Evolutionary conservation across 1,140 invertebrate species (phyloP), one percentile per base, ranked within the genome.

Genomic region (Dreissena polymorpha): DNA sequence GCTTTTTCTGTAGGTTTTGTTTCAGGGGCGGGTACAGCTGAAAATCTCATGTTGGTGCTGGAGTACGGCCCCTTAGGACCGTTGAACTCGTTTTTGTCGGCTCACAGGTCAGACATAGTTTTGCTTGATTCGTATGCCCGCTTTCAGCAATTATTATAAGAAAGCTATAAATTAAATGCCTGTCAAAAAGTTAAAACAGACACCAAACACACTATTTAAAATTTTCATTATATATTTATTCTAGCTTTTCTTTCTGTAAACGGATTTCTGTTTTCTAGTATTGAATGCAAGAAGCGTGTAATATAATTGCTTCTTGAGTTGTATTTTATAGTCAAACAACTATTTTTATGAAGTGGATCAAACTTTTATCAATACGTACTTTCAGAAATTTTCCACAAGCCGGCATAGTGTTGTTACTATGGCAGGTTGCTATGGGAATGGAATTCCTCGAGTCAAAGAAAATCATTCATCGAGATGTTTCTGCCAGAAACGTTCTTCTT

Each of bases 401-500:
- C 10, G 85, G 86, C n/a, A 78, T 88, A 21, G 85, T 87, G 25
- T 82, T 88, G 60, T 70, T 89, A 49, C 83, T 89, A 83, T 83
- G 83, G 71, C 92, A 94, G 85, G 93, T 94, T 68, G 91, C 93
- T 7, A 84, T 90, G 95, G 96, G 98, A 50, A 98, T 99, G 97
- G 94, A 95, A 72, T 99, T 98, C 93, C 93, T 99, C 78, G 97
- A 98, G 93, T 94, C 95, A 63, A 94, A 96, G 85, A 95, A 96
- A 82, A 93, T 93, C 88, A 93, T 93, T 27, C 98, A 99, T 92
- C 94, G 98, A 84, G 97, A 99, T 94, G 92, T 99, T 12, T 97
- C 97, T 5, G 98, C 97, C 86, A 94, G 98, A 80, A 99, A 99
- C 94, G 97, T 99, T 3, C 93, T 99, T 0, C 91, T 99, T 0